Evolutionary conservation across 2,113 vertebrate species (phyloP).

Genomic region (Cyprinodon brontotheroides): DNA sequence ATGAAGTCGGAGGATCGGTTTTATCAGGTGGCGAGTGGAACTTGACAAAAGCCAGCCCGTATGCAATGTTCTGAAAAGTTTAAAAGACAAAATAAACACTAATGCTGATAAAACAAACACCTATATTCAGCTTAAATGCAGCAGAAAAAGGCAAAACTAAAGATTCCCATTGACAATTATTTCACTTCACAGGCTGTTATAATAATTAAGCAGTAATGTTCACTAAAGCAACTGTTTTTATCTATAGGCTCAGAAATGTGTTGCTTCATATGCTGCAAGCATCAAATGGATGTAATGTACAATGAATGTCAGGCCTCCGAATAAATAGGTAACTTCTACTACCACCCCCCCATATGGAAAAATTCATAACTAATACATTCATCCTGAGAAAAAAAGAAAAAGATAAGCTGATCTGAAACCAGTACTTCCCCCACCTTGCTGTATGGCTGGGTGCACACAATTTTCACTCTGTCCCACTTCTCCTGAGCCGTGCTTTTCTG

Average conservation of each 20-base stretch:
- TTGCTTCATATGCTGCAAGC: neutral
- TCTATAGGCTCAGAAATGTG: neutral
- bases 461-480: constrained; percentile 90
- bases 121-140: neutral
- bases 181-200: neutral
- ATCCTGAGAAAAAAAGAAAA: neutral
- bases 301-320: neutral
- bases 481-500: constrained; percentile 84
- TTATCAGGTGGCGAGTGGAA: constrained; percentile 88
- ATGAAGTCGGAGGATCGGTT: constrained; percentile 67
- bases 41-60: constrained; percentile 87
- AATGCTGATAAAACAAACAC: neutral
- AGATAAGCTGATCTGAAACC: neutral
- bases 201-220: too few relatives aligned
- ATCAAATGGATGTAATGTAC: neutral
- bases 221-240: neutral
- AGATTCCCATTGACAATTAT: neutral
- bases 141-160: neutral
- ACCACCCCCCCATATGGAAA: neutral
- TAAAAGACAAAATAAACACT: constrained; percentile 26
- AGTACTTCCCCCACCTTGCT: constrained; percentile 78
- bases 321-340: neutral
- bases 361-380: neutral
- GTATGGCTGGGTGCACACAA: constrained; percentile 90
- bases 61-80: constrained; percentile 80